Evolutionary conservation across 2,888 invertebrate genomes (phyloP).

Genomic region (Agriopis marginaria): DNA sequence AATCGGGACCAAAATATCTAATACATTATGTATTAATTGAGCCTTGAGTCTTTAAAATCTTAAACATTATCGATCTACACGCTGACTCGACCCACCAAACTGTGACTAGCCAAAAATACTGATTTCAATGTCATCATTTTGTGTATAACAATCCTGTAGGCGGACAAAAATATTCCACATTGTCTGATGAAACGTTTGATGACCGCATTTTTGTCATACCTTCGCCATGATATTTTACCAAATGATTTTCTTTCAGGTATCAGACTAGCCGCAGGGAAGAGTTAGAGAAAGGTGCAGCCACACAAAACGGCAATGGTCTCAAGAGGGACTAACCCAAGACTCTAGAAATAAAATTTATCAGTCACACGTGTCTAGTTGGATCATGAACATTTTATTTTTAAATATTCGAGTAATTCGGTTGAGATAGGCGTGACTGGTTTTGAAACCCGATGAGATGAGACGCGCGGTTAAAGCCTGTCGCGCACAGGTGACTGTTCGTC

Average conservation of each 20-base stretch:
- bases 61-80: not conserved
- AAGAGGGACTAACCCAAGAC: constrained; percentile 83
- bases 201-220: constrained; percentile 15
- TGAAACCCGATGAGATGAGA: constrained; percentile 42
- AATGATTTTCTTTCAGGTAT: constrained; percentile 68
- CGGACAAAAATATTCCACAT: constrained; percentile 11
- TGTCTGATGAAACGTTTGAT: not conserved
- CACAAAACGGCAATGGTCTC: constrained; percentile 87
- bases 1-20: constrained; percentile 38
- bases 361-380: constrained; percentile 33
- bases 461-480: constrained; percentile 9
- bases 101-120: not conserved
- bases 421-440: constrained; percentile 34
- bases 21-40: not conserved
- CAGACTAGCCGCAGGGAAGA: constrained; percentile 86
- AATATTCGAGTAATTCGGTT: constrained; percentile 18
- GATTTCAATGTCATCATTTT: constrained; percentile 12
- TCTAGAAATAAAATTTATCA: constrained; percentile 24
- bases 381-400: constrained; percentile 36
- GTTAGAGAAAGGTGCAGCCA: constrained; percentile 71
- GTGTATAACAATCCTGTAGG: constrained; percentile 19
- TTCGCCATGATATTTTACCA: not conserved
- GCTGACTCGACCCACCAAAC: not conserved
- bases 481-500: no score
- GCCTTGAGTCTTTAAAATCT: not conserved